Conservation (phyloP, 1,140 invertebrate species). For the Magallana gigas region DNA sequence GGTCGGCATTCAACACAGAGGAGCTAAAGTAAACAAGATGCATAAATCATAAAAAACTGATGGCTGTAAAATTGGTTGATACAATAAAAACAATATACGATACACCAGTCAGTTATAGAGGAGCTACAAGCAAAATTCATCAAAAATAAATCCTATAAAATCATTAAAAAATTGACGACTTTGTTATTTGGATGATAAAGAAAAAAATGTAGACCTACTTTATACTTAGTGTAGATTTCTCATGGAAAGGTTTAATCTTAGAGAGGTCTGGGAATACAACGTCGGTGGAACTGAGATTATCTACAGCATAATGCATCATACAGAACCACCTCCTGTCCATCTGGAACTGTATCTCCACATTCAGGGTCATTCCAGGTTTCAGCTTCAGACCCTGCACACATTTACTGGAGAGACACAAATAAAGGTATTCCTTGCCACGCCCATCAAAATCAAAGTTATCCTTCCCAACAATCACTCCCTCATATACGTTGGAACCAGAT, state of each 20-base stretch:
- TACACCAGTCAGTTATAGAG: no score
- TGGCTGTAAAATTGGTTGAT: background rate
- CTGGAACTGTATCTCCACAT: constrained; percentile 76
- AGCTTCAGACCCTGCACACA: constrained; percentile 66
- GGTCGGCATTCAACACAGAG: constrained; percentile 70
- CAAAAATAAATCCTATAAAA: no score
- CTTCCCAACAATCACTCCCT: constrained; percentile 69
- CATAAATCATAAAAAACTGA: background rate
- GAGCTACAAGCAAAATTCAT: no score
- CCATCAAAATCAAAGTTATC: constrained; percentile 74
- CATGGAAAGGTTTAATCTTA: constrained; percentile 69
- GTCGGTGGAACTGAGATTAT: constrained; percentile 68
- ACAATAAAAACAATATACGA: background rate
- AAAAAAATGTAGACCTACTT: constrained; percentile 56
- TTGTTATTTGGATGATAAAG: no score
- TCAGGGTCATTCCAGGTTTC: constrained; percentile 51
- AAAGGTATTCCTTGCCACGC: constrained; percentile 72
- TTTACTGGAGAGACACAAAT: constrained; percentile 64
- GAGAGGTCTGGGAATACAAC: constrained; percentile 74
- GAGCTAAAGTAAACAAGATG: constrained; percentile 61
- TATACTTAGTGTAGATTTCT: constrained; percentile 66
- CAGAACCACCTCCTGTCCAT: constrained; percentile 73
- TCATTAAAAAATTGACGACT: no score
- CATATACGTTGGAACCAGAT: constrained; percentile 66
- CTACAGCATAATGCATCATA: constrained; percentile 75